Conservation (phyloP, 53 echinoderm and acorn worm genomes). For the Patiria pectinifera region DNA sequence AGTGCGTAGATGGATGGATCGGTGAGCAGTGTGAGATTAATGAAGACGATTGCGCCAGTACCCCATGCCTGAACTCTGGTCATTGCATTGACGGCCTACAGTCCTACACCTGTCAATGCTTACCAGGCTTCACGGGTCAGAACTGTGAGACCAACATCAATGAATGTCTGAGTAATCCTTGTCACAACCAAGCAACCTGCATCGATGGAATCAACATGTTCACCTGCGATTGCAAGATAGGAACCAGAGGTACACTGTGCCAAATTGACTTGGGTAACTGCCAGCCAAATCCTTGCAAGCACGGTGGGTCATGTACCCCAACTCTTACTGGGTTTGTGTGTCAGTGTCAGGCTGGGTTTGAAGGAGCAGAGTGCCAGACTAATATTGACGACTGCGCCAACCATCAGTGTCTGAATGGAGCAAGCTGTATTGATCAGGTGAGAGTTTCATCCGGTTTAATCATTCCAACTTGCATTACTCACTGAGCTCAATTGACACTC, state of each 20-base stretch:
- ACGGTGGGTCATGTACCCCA: conserved; percentile 38
- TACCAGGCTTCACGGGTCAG: conserved; percentile 52
- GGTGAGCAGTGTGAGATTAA: conserved; percentile 58
- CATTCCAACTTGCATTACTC: too few species aligned
- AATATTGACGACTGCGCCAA: conserved; percentile 76
- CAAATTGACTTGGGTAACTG: conserved; percentile 42
- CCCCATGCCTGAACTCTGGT: conserved; percentile 55
- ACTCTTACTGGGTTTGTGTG: conserved; percentile 19
- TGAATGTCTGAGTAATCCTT: conserved; percentile 68
- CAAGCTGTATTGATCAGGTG: conserved; percentile 74
- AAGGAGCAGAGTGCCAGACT: conserved; percentile 59
- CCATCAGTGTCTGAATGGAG: conserved; percentile 73
- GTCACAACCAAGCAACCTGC: conserved; percentile 46
- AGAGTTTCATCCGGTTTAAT: neutral
- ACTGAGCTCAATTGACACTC: too few species aligned
- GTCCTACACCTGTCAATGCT: conserved; percentile 48
- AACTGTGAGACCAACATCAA: conserved; percentile 60
- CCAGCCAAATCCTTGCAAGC: conserved; percentile 56
- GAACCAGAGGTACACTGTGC: conserved; percentile 45
- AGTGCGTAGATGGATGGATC: conserved; percentile 41
- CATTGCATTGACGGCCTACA: conserved; percentile 33
- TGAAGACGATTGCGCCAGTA: conserved; percentile 22
- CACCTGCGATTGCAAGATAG: conserved; percentile 38
- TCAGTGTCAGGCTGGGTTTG: conserved; percentile 66
- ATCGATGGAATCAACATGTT: conserved; percentile 49